These are phyloP conservation scores for Huso huso DNA, from an alignment of 2,797 vertebrate species.

Conservation along the genomic window DNA sequence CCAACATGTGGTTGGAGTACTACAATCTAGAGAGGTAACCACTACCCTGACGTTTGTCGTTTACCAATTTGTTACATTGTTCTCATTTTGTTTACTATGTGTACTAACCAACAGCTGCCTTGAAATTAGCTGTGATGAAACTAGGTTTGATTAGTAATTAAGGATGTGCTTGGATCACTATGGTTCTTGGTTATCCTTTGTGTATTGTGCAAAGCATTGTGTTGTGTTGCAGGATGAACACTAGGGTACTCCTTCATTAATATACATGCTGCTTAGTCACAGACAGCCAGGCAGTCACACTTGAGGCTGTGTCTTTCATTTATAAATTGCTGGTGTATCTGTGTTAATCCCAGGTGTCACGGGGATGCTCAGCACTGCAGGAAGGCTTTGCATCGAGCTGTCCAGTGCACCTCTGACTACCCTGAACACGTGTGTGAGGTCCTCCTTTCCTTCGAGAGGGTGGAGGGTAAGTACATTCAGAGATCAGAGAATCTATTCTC, in stretches of 20 bases:
- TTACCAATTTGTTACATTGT: too few relatives aligned
- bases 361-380: conserved; percentile 84
- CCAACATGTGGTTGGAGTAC: conserved; percentile 98
- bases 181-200: too few relatives aligned
- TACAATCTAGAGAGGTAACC: conserved; percentile 88
- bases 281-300: background rate
- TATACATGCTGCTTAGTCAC: background rate
- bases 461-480: conserved; percentile 68
- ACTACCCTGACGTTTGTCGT: background rate
- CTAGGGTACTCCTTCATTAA: too few relatives aligned
- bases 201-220: too few relatives aligned
- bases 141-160: too few relatives aligned
- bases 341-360: conserved; percentile 63
- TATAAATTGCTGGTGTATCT: background rate
- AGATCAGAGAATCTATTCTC: too few relatives aligned
- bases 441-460: conserved; percentile 84
- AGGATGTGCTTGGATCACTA: too few relatives aligned
- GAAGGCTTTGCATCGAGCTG: conserved; percentile 88
- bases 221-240: too few relatives aligned
- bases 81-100: too few relatives aligned
- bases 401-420: conserved; percentile 92
- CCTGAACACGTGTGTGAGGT: conserved; percentile 95
- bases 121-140: too few relatives aligned
- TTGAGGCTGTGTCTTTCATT: background rate
- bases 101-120: too few relatives aligned